Evolutionary conservation across 2,113 vertebrate genomes (phyloP), one percentile per base, ranked within the genome.

Genomic region (Datnioides undecimradiatus): DNA sequence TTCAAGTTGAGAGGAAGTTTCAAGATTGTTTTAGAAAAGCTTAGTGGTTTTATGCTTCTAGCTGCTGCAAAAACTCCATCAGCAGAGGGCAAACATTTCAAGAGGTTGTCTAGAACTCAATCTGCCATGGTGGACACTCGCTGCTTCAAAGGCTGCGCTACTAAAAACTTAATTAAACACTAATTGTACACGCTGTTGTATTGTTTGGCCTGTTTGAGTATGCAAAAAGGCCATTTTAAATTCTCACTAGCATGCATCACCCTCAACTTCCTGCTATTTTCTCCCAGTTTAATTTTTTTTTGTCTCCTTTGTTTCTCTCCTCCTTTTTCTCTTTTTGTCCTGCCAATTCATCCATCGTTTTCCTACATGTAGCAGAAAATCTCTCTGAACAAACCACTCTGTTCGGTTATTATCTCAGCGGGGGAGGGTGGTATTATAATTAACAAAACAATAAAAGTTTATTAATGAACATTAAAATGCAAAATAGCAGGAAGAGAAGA

Each of bases 391-490:
- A 93, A 94, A 92, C 91, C 79, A 63, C 76, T 76, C 76, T 60
- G 84, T 88, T 91, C 91, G 83, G 87, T 94, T 93, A 94, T 96
- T 95, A 94, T 94, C 91, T 92, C 96, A 97, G 95, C 94, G 69
- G 84, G 96, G 96, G 96, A 90, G 90, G 88, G 52, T 86, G 90
- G 95, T 95, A 94, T 97, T 97, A 96, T 97, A 97, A 98, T 98
- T 97, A 97, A 97, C 96, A 96, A 96, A 98, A 99, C 96, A 96
- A 99, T 99, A 98, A 99, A 99, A 98, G 96, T 98, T 98, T 98
- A 99, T 98, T 98, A 98, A 98, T 98, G 96, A 97, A 96, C 96
- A 98, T 99, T 98, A 98, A 99, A 99, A 97, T 97, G 96, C 96
- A 98, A 97, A 96, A 96, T 95, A 96, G 96, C 95, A 95, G 95